phyloP scores from a whole-genome alignment of 2,797 vertebrate species.

The Darevskia nairensis region DNA sequence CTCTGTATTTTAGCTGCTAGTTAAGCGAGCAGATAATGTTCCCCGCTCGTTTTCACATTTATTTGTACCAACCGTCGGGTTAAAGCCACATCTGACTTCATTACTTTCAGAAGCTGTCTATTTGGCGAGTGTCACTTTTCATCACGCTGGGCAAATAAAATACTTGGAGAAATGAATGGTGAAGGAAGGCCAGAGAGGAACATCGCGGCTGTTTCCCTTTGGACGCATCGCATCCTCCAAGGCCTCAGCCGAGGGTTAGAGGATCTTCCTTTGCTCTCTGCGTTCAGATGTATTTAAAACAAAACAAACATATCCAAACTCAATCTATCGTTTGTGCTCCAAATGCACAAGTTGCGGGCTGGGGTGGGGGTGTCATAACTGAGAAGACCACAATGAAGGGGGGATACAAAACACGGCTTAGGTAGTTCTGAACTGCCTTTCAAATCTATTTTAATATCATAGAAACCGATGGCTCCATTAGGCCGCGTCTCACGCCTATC shows the following conservation, averaged over 20 bases:
- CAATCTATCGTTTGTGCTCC: neutral
- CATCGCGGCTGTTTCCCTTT: conserved; percentile 74
- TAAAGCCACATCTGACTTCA: conserved; percentile 82
- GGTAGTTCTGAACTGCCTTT: neutral
- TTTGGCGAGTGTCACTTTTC: conserved; percentile 82
- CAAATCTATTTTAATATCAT: neutral
- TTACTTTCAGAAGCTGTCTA: conserved; percentile 82
- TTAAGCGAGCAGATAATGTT: conserved; percentile 71
- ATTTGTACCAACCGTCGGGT: conserved; percentile 79
- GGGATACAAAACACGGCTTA: neutral
- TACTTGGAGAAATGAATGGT: conserved; percentile 76
- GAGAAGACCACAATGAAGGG: rapidly evolving
- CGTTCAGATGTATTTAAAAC: conserved; percentile 51
- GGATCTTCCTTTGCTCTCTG: conserved; percentile 34
- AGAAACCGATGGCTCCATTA: neutral
- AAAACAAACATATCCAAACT: conserved; percentile 31
- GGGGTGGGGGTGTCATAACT: neutral
- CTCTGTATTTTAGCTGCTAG: conserved; percentile 28
- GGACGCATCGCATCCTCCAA: conserved; percentile 66
- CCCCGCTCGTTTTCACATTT: conserved; percentile 74
- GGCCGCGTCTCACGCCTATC: neutral
- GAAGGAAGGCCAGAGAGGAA: conserved; percentile 63
- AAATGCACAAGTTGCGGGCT: neutral
- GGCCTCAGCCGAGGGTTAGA: conserved; percentile 63
- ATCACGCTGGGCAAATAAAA: conserved; percentile 78